Evolutionary conservation across 2,888 invertebrate genomes (phyloP).

Genomic region (Perizoma affinitatum): DNA sequence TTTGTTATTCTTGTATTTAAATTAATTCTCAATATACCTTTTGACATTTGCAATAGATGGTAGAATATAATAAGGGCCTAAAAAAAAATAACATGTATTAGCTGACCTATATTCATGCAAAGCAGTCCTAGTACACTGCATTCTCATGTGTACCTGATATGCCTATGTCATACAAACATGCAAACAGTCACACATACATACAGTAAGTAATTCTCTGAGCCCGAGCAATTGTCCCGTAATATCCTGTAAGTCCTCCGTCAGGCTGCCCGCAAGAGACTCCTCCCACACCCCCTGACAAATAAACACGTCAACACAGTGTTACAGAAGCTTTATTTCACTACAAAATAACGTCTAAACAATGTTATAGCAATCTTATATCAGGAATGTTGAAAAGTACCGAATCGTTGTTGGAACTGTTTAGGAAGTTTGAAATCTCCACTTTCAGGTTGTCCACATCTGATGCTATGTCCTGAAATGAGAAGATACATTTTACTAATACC

Average conservation of each 20-base stretch:
- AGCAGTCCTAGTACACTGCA: background rate
- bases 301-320: constrained; percentile 23
- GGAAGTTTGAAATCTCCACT: constrained; percentile 68
- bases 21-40: too few relatives aligned
- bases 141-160: background rate
- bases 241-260: constrained; percentile 61
- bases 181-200: constrained; percentile 46
- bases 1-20: too few relatives aligned
- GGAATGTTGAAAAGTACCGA: constrained; percentile 59
- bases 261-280: constrained; percentile 48
- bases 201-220: constrained; percentile 60
- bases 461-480: constrained; percentile 62
- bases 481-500: background rate
- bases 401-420: constrained; percentile 72
- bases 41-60: too few relatives aligned
- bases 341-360: background rate
- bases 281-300: constrained; percentile 68
- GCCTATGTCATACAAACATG: constrained; percentile 6
- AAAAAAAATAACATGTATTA: too few relatives aligned
- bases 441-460: constrained; percentile 71
- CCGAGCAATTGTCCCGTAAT: constrained; percentile 60
- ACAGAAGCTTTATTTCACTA: constrained; percentile 19
- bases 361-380: background rate
- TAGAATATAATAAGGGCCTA: too few relatives aligned
- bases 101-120: background rate